phyloP scores from a whole-genome alignment of 2,797 vertebrate species.

The Pelobates cultripes region DNA sequence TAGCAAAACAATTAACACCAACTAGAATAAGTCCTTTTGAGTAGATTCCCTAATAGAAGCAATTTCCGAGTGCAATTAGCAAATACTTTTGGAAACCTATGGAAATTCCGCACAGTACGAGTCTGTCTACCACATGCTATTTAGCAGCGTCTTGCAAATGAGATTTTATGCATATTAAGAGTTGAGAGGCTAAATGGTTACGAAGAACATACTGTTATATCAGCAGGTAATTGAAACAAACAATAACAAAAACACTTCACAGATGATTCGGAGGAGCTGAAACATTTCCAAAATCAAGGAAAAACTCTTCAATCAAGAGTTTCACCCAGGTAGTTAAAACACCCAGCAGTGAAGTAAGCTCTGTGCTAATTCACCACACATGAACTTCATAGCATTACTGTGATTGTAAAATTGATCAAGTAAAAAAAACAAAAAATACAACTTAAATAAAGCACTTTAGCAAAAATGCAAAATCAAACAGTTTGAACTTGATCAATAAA shows the following conservation, averaged over 20 bases:
- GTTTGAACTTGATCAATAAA: not conserved
- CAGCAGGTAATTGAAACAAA: slow-evolving; percentile 35
- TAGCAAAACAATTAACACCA: not conserved
- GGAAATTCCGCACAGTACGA: not conserved
- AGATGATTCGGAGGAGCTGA: slow-evolving; percentile 24
- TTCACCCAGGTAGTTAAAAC: not conserved
- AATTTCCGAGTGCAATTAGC: not conserved
- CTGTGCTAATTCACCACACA: not conserved
- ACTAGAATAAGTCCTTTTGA: too few relatives aligned
- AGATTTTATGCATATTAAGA: slow-evolving; percentile 1
- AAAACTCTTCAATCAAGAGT: slow-evolving; percentile 30
- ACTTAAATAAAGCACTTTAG: not conserved
- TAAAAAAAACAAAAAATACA: not conserved
- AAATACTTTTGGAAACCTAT: not conserved
- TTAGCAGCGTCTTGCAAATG: slow-evolving; percentile 13
- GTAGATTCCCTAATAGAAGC: not conserved
- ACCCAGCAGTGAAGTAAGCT: not conserved
- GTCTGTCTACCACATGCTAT: slow-evolving; percentile 8
- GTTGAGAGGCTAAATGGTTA: slow-evolving; percentile 10
- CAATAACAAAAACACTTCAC: slow-evolving; percentile 45
- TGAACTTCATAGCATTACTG: not conserved
- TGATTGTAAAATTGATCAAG: not conserved
- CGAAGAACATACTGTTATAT: slow-evolving; percentile 17
- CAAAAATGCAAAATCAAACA: not conserved
- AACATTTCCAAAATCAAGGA: slow-evolving; percentile 24